A percentile compares a stretch with the other conserved stretches of the same genome.
phyloP scores from a whole-genome alignment of 2,888 invertebrate species.

The Nemotelus nigrinus region DNA sequence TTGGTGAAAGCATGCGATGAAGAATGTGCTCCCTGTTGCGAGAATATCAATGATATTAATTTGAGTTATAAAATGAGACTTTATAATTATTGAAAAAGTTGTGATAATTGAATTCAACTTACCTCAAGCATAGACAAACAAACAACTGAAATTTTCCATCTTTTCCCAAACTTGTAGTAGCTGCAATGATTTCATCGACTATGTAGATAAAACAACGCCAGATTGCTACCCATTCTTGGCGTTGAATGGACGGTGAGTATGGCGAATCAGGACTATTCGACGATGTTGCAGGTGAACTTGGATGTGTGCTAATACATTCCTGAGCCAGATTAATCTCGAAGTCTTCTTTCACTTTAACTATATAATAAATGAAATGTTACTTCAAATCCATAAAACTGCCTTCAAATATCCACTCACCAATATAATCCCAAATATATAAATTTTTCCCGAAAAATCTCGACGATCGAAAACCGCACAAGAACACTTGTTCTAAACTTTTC shows the following conservation, averaged over 20 bases:
- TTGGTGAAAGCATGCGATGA: constrained; percentile 89
- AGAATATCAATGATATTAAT: constrained; percentile 36
- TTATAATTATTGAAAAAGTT: background rate
- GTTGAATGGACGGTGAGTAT: constrained; percentile 55
- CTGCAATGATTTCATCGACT: constrained; percentile 86
- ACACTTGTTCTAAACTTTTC: constrained; percentile 91
- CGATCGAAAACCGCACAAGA: constrained; percentile 95
- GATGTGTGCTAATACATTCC: constrained; percentile 51
- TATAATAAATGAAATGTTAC: background rate
- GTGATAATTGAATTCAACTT: constrained; percentile 52
- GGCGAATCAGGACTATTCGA: constrained; percentile 63
- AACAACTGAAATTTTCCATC: constrained; percentile 98
- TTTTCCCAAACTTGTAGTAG: constrained; percentile 83
- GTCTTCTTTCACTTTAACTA: constrained; percentile 73
- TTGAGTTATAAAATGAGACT: background rate
- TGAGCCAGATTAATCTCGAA: constrained; percentile 73
- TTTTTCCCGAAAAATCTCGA: constrained; percentile 91
- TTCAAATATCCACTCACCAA: constrained; percentile 72
- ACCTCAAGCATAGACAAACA: constrained; percentile 93
- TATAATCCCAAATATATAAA: constrained; percentile 98
- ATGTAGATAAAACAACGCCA: constrained; percentile 90
- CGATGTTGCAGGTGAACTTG: constrained; percentile 60
- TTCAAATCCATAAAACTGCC: background rate
- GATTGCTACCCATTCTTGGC: constrained; percentile 73
- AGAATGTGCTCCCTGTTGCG: constrained; percentile 83